These are phyloP conservation scores for Chunga burmeisteri DNA, from an alignment of 2,113 vertebrate genomes.

Conservation along the genomic window DNA sequence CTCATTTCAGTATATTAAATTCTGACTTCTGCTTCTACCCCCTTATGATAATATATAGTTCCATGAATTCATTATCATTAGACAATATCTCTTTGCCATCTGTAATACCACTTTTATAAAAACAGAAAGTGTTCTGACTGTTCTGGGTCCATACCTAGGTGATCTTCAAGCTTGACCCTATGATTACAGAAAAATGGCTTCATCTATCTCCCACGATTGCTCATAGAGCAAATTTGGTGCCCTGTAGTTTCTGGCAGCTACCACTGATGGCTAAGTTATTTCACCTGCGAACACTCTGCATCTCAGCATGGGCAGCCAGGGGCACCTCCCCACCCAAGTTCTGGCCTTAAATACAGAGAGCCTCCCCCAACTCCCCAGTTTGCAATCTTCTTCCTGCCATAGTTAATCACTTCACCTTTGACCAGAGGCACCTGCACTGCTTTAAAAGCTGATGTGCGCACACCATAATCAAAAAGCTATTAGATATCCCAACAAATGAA, in stretches of 20 bases:
- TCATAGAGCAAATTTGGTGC: background rate
- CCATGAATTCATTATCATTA: constrained; percentile 6
- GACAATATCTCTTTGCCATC: background rate
- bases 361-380: background rate
- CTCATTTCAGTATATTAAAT: background rate
- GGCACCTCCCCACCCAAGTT: background rate
- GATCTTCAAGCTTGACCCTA: background rate
- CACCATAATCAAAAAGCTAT: background rate
- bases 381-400: background rate
- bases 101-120: background rate
- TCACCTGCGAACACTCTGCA: background rate
- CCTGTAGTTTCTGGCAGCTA: background rate
- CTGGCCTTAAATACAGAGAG: background rate
- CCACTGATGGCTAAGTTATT: background rate
- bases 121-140: background rate
- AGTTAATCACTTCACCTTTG: background rate
- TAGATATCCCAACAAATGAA: background rate
- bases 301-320: fast-evolving
- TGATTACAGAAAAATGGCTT: background rate
- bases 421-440: background rate
- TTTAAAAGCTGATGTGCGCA: background rate
- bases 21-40: constrained; percentile 26
- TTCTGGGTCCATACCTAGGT: background rate
- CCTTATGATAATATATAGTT: background rate
- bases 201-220: background rate